Base-by-base conservation (phyloP, 2,888 invertebrate genomes). In the Cetonia aurata region DNA sequence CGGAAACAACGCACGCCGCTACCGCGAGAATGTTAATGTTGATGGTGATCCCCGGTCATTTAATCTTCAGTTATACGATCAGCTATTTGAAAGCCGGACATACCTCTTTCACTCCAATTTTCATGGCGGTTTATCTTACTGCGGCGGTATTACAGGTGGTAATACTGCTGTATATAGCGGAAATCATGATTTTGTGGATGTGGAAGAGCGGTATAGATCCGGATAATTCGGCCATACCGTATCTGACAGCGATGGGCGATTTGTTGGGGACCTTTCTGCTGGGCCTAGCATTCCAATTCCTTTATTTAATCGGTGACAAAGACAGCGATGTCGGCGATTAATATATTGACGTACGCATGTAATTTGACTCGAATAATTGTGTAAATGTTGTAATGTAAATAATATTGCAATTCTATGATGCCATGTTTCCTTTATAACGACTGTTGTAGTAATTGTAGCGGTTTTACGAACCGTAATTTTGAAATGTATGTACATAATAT, bases 11-110 rank as follows among this genome's bases (percentile, higher is more conserved):
- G 65, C 84, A 85, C 77, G 84, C 85, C 10, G 80, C 82, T 57
- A 85, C 85, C 42, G 85, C 85, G 41, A 79, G 84, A 72, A 85
- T 86, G 82, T 78, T 86, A 57, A 79, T 84, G 79, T 74, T 92
- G 76, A 92, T 96, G 91, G 95, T 96, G 1, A 89, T 96, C 77
- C 96, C 96, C 33, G 96, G 96, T 1, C 96, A 97, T 82, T 86
- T 96, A 73, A 91, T 95, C 80, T 96, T 96, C 85, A 91, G 93
- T 77, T 94, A 93, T 80, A 92, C 94, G 12, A 96, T 96, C 77
- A 91, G 92, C 78, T 93, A 92, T 80, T 86, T 95, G 74, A 89
- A 93, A 83, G 94, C 94, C 46, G 94, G 94, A 0, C 93, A 95
- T 81, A 94, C 95, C 48, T 92, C 94, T 13, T 89, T 94, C 75